Base-by-base conservation (phyloP, 2,113 vertebrate species). In the Hyperopisus bebe region DNA sequence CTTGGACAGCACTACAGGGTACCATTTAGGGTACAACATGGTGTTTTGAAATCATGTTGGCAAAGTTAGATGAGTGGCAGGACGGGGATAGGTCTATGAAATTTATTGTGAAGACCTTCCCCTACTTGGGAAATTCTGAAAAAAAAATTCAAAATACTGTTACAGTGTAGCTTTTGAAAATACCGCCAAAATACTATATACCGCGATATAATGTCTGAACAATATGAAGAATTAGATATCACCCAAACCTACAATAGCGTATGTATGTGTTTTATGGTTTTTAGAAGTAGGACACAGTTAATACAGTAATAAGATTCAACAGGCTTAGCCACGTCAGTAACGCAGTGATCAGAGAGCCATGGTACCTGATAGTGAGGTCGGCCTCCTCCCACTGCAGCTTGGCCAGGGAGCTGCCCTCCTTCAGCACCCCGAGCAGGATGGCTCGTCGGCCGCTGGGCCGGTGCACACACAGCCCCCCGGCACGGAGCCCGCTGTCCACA, bases 351-450 rank as follows among this genome's bases (percentile, higher is more conserved):
- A 15, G 15, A 13, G 2, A 77, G 66, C 31, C 90, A 47, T 83
- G 70, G 89, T 95, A 97, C 96, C 96, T 97, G 91, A 96, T 93
- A 70, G 95, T 95, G 80, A 96, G 91, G 87, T 97, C 96, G 0
- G 94, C 91, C 85, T 96, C 96, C 91, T 96, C 96, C 96, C 96
- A 97, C 91, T 97, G 96, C 3, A 97, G 95, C 92, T 96, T 96
- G 50, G 94, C 95, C 46, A 96, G 90, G 46, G 94, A 92, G 91
- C 95, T 95, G 91, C 96, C 95, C 91, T 96, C 95, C 91, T 96
- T 96, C 77, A 95, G 90, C 82, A 96, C 95, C 50, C 96, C 96
- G 0, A 97, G 94, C 90, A 97, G 92, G 83, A 95, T 93, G 46
- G 96, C 96, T 82, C 90, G 91, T 11, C 96, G 95, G 6, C 95